Evolutionary conservation across 2,888 invertebrate genomes (phyloP).

Genomic region (Melinopterus prodromus): DNA sequence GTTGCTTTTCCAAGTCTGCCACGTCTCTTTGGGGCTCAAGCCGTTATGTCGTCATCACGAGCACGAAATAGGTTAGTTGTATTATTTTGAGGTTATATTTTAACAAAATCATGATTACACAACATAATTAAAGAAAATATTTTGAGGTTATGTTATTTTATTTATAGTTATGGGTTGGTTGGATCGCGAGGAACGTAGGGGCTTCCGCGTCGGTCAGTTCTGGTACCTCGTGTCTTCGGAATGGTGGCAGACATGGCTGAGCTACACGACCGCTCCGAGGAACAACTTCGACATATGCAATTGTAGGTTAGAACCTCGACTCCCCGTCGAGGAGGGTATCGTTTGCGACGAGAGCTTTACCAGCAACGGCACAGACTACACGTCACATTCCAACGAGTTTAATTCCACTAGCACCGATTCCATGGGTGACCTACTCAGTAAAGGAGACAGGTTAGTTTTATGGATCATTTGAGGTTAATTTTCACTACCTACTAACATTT

Average conservation of each 20-base stretch:
- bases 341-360: slow-evolving; percentile 77
- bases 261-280: slow-evolving; percentile 66
- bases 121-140: neutral
- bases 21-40: slow-evolving; percentile 84
- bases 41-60: slow-evolving; percentile 85
- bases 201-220: slow-evolving; percentile 82
- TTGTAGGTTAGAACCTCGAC: slow-evolving; percentile 57
- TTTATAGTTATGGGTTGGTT: slow-evolving; percentile 79
- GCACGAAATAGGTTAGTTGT: slow-evolving; percentile 73
- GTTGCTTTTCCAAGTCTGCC: slow-evolving; percentile 82
- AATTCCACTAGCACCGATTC: slow-evolving; percentile 65
- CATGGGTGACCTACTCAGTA: slow-evolving; percentile 68
- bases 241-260: slow-evolving; percentile 88
- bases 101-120: too few species aligned
- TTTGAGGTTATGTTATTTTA: slow-evolving; percentile 16
- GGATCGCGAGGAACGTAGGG: slow-evolving; percentile 77
- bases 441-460: slow-evolving; percentile 63
- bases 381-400: slow-evolving; percentile 56
- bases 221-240: slow-evolving; percentile 88
- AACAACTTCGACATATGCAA: slow-evolving; percentile 59
- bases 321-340: slow-evolving; percentile 68
- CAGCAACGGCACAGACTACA: slow-evolving; percentile 60
- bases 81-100: neutral
- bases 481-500: too few species aligned
- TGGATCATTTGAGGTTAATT: slow-evolving; percentile 5